These are phyloP conservation scores for Xenotilapia leptura DNA, from an alignment of 2,113 vertebrate species.

Conservation along the genomic window DNA sequence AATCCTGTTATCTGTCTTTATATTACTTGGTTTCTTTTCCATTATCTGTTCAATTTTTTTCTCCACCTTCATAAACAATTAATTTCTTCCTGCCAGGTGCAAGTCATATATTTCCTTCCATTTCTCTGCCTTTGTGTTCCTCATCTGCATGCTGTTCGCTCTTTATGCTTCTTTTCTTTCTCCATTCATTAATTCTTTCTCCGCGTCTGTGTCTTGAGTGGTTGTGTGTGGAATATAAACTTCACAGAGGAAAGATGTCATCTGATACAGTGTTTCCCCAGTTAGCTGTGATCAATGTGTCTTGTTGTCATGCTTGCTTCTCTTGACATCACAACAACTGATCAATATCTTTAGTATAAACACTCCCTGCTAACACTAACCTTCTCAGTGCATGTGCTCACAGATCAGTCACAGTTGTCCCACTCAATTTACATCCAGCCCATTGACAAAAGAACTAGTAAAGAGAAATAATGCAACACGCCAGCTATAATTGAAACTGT, in stretches of 20 bases:
- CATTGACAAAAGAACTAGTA: background rate
- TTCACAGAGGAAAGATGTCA: background rate
- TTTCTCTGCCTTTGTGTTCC: background rate
- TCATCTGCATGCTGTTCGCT: slow-evolving; percentile 34
- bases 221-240: slow-evolving; percentile 28
- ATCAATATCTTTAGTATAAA: slow-evolving; percentile 16
- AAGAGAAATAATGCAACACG: background rate
- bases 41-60: slow-evolving; percentile 16
- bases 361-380: background rate
- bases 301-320: slow-evolving; percentile 14
- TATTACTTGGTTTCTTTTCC: slow-evolving; percentile 7
- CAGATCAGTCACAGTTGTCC: slow-evolving; percentile 20
- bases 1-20: background rate
- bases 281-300: slow-evolving; percentile 9
- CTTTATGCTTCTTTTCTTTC: background rate
- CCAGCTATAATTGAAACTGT: background rate
- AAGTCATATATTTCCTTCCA: slow-evolving; percentile 4
- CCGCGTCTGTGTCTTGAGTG: background rate
- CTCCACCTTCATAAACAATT: slow-evolving; percentile 25
- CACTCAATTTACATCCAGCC: slow-evolving; percentile 1
- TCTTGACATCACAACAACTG: background rate
- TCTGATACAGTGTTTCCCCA: background rate
- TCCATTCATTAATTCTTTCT: slow-evolving; percentile 19
- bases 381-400: background rate
- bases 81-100: slow-evolving; percentile 28